phyloP scores from a whole-genome alignment of 2,797 vertebrate genomes.

The Neosilurus hyrtlii region DNA sequence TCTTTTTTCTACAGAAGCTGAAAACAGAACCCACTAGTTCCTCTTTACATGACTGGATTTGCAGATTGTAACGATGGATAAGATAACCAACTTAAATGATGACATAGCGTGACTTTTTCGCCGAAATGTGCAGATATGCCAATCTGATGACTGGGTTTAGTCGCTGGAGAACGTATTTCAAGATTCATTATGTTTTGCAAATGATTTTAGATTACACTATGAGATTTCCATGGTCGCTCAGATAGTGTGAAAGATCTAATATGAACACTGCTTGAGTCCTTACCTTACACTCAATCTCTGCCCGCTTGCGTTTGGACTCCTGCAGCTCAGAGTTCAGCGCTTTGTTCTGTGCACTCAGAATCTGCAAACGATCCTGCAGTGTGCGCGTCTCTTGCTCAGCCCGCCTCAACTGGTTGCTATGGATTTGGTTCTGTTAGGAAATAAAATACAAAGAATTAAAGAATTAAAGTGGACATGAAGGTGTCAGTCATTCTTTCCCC shows the following conservation, averaged over 20 bases:
- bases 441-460: background rate
- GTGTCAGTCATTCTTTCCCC: background rate
- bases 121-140: conserved; percentile 1
- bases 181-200: background rate
- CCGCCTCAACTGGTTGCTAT: conserved; percentile 88
- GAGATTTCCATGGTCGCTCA: background rate
- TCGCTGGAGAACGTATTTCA: background rate
- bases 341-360: conserved; percentile 86
- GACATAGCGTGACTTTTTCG: conserved; percentile 29
- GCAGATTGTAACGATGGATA: conserved; percentile 35
- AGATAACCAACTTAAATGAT: conserved; percentile 32
- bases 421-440: conserved; percentile 87
- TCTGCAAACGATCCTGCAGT: conserved; percentile 80
- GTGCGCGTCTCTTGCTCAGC: conserved; percentile 82
- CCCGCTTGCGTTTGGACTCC: conserved; percentile 88
- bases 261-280: conserved; percentile 3
- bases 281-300: conserved; percentile 97
- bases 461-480: background rate
- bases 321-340: conserved; percentile 81
- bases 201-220: background rate
- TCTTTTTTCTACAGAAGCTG: conserved; percentile 37
- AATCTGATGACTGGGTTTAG: conserved; percentile 8
- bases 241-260: conserved; percentile 1
- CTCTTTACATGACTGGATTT: conserved; percentile 45
- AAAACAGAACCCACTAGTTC: conserved; percentile 55